Conservation (phyloP, 2,888 invertebrate genomes). For the Imbricaverruca yamaguchii region DNA sequence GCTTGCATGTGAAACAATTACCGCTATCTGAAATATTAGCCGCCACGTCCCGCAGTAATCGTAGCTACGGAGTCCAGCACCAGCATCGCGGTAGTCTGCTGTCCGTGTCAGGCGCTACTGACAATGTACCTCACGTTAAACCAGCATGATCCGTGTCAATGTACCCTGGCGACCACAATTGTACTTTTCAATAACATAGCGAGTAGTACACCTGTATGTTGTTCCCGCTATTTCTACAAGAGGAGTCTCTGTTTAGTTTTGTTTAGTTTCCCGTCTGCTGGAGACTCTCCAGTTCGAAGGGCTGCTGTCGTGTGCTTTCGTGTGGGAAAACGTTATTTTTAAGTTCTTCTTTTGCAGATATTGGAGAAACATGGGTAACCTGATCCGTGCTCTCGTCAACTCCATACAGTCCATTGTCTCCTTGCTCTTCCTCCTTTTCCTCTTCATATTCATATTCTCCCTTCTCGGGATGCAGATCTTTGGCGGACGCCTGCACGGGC, state of each 20-base stretch:
- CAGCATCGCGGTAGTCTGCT: background rate
- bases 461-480: conserved; percentile 99
- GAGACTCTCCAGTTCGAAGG: too few relatives aligned
- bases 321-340: background rate
- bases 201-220: too few relatives aligned
- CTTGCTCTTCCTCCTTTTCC: conserved; percentile 86
- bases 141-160: background rate
- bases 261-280: background rate
- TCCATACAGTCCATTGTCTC: conserved; percentile 99
- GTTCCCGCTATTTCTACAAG: background rate
- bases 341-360: conserved; percentile 57
- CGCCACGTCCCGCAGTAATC: background rate
- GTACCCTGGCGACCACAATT: background rate
- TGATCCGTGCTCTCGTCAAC: conserved; percentile 96
- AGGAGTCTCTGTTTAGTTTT: background rate
- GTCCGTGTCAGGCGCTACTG: background rate
- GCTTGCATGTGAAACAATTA: background rate
- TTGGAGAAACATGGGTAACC: conserved; percentile 95
- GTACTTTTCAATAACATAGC: background rate
- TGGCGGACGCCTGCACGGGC: conserved; percentile 95
- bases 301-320: background rate
- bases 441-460: conserved; percentile 99
- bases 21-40: background rate
- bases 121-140: background rate
- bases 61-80: background rate